These are phyloP conservation scores for Platalea minor DNA, from an alignment of 2,797 vertebrate genomes.

Conservation along the genomic window DNA sequence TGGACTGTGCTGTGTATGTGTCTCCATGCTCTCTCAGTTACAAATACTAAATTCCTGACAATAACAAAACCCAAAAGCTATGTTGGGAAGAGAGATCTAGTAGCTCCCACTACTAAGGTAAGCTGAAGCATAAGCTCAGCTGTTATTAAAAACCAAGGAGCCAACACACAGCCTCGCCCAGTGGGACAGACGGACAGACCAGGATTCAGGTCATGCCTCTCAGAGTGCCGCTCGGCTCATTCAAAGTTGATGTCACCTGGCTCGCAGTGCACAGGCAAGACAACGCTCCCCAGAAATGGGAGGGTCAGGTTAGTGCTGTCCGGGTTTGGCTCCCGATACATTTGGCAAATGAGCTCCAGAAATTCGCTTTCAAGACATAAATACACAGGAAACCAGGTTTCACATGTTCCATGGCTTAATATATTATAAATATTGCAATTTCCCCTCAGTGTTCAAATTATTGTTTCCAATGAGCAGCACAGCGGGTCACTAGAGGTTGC, in stretches of 20 bases:
- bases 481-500: not conserved
- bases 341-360: slow-evolving; percentile 11
- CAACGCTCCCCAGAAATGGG: not conserved
- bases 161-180: not conserved
- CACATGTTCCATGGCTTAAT: slow-evolving; percentile 21
- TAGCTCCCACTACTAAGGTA: not conserved
- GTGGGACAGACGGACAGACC: not conserved
- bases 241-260: not conserved
- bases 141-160: not conserved
- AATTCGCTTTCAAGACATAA: slow-evolving; percentile 20
- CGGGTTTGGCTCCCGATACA: not conserved
- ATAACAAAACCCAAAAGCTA: not conserved
- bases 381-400: slow-evolving; percentile 32
- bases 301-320: not conserved
- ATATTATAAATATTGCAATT: slow-evolving; percentile 5
- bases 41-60: not conserved
- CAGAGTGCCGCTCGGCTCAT: not conserved
- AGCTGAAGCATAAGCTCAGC: not conserved
- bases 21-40: not conserved
- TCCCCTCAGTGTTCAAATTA: not conserved
- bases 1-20: not conserved
- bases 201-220: not conserved
- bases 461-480: not conserved
- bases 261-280: not conserved
- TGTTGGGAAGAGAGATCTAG: not conserved